Percentiles rank a stretch among this genome's conserved stretches.
These are phyloP conservation scores for Callimorpha dominula DNA, from an alignment of 2,888 invertebrate species.

Conservation along the genomic window DNA sequence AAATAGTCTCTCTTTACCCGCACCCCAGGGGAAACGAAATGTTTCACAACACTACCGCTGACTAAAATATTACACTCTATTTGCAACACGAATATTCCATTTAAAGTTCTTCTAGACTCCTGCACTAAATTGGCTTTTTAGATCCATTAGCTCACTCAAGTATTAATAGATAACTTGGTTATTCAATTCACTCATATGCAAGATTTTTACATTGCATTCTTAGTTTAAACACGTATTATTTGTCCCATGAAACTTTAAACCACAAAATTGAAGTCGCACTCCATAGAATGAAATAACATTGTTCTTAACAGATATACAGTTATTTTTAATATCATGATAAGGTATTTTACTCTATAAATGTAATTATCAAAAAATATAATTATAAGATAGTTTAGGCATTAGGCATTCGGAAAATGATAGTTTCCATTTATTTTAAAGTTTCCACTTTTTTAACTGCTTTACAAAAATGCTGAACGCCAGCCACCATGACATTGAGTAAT, in stretches of 20 bases:
- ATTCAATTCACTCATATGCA: neutral
- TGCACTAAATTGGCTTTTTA: conserved; percentile 25
- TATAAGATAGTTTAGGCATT: no score
- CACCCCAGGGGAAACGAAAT: conserved; percentile 20
- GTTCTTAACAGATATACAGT: no score
- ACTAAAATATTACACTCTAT: conserved; percentile 32
- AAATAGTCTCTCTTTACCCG: conserved; percentile 30
- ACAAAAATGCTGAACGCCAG: no score
- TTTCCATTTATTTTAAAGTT: no score
- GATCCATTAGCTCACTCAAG: conserved; percentile 4
- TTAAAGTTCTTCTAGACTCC: conserved; percentile 30
- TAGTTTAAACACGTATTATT: neutral
- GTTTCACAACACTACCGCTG: conserved; percentile 24
- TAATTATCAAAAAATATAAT: no score
- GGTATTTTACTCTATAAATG: no score
- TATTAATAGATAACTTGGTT: conserved; percentile 5
- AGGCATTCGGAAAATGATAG: no score
- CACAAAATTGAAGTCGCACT: no score
- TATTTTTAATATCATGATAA: no score
- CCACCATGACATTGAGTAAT: no score
- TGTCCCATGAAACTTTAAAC: neutral
- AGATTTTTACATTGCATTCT: neutral
- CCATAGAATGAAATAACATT: no score
- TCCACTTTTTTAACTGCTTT: no score
- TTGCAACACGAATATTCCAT: conserved; percentile 38